These are phyloP conservation scores for Cylindroiulus punctatus DNA, from an alignment of 2,888 invertebrate genomes.

Conservation along the genomic window DNA sequence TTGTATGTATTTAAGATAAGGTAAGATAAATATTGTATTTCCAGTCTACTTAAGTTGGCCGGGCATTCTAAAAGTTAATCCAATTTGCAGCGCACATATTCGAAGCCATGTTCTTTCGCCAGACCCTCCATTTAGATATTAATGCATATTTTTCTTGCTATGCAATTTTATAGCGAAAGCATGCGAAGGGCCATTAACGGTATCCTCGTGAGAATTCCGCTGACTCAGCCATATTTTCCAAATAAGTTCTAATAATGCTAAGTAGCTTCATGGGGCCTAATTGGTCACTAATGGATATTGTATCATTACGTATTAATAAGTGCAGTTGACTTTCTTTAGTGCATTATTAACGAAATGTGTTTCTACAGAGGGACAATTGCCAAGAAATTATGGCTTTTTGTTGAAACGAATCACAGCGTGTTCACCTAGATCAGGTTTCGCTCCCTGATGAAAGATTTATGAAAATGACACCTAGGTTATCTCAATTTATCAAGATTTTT, in stretches of 20 bases:
- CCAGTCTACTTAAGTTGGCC: background rate
- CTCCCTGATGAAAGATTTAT: background rate
- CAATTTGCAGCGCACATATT: background rate
- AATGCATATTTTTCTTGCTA: background rate
- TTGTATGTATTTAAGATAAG: background rate
- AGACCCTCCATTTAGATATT: background rate
- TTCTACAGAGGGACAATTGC: constrained; percentile 15
- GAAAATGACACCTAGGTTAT: no score
- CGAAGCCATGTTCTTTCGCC: background rate
- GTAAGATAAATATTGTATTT: background rate
- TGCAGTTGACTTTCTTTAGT: constrained; percentile 25
- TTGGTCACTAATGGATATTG: constrained; percentile 28
- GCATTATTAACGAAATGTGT: constrained; percentile 35
- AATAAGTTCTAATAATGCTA: constrained; percentile 28
- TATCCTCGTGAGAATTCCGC: constrained; percentile 21
- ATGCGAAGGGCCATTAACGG: background rate
- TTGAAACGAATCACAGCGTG: background rate
- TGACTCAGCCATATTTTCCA: constrained; percentile 24
- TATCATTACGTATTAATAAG: constrained; percentile 33
- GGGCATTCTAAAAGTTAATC: background rate
- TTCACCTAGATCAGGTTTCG: background rate
- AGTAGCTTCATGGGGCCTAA: constrained; percentile 31
- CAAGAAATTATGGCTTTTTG: constrained; percentile 1
- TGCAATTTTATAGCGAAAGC: background rate
- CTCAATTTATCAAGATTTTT: no score